Evolutionary conservation across 30 jellyfish, hydroid and myxozoan genomes (phyloP), one percentile per base, ranked within the genome.

Genomic region (Chironex yamaguchii): DNA sequence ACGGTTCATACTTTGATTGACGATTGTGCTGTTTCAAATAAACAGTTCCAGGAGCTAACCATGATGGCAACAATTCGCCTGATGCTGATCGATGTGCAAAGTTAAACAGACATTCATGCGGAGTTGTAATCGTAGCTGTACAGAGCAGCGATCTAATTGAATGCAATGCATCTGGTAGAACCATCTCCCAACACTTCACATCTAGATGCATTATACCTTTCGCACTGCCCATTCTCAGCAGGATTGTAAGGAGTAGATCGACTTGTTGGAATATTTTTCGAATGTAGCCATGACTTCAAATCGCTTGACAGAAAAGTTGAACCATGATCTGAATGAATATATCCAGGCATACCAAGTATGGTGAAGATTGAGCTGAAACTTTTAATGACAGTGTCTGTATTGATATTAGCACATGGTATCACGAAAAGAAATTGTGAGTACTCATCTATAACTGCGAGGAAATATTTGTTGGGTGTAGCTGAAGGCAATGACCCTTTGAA

Each of bases 101-200:
- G 36, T 53, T 14, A 78, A 90, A 90, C 71, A 90, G 12, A 27
- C 97, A 69, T 51, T 84, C 93, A 52, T 76, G 93, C 12, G 97
- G 97, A 32, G 97, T 85, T 36, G 36, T 34, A 85, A 72, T 90
- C 27, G 88, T 90, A n/a, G 96, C 71, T 29, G 96, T 90, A 29
- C 84, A 84, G 58, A 90, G 48, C 23, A 90, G 79, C 2, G 89
- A 90, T 34, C 94, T 84, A 29, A 88, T 79, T 29, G 93, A 66
- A 36, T 77, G 91, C n/a, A 89, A 77, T 4, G 97, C 92, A 73
- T 89, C 96, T 34, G 92, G 91, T 36, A 82, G 52, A 29, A 82
- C 92, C 36, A 34, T 66, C 35, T 71, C 91, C 97, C 97, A 82
- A 13, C 42, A 31, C 81, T 81, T 81, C 70, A 90, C 97, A 88